These are phyloP conservation scores for Callopanchax toddi DNA, from an alignment of 2,113 vertebrate genomes.

Conservation along the genomic window DNA sequence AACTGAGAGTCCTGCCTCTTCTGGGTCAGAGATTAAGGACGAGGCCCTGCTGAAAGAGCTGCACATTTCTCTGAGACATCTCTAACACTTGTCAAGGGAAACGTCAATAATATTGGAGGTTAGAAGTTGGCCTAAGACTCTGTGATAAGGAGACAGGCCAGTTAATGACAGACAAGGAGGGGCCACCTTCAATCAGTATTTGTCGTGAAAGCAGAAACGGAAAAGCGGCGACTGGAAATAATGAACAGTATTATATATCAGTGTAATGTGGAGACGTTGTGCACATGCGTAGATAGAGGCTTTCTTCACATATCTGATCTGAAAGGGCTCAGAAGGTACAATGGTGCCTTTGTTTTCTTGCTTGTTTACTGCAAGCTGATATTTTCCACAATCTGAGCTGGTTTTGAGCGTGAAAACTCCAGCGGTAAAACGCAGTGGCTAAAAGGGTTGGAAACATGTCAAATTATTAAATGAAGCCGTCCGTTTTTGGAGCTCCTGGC, in stretches of 20 bases:
- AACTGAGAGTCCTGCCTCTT: conserved; percentile 59
- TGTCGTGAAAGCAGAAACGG: conserved; percentile 43
- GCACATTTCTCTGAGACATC: conserved; percentile 56
- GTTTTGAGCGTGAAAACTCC: conserved; percentile 56
- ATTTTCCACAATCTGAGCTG: conserved; percentile 57
- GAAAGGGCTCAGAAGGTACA: conserved; percentile 38
- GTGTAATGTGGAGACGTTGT: conserved; percentile 36
- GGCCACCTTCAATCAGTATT: conserved; percentile 59
- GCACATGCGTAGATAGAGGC: conserved; percentile 39
- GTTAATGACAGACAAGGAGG: conserved; percentile 52
- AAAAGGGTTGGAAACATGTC: conserved; percentile 36
- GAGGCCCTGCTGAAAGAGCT: conserved; percentile 52
- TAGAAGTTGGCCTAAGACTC: conserved; percentile 42
- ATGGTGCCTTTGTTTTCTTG: conserved; percentile 53
- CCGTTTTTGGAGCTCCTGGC: conserved; percentile 5
- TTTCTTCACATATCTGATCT: conserved; percentile 38
- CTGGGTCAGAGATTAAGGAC: conserved; percentile 67
- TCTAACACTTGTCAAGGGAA: conserved; percentile 49
- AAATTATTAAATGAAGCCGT: conserved; percentile 31
- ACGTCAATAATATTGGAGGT: conserved; percentile 52
- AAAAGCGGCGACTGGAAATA: conserved; percentile 47
- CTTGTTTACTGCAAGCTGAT: conserved; percentile 56
- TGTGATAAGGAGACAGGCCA: conserved; percentile 49
- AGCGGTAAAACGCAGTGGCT: conserved; percentile 25
- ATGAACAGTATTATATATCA: conserved; percentile 53